Percentiles rank a stretch among this genome's conserved stretches.
Evolutionary conservation across 2,888 invertebrate species (phyloP).

Genomic region (Lasioglossum calceatum): DNA sequence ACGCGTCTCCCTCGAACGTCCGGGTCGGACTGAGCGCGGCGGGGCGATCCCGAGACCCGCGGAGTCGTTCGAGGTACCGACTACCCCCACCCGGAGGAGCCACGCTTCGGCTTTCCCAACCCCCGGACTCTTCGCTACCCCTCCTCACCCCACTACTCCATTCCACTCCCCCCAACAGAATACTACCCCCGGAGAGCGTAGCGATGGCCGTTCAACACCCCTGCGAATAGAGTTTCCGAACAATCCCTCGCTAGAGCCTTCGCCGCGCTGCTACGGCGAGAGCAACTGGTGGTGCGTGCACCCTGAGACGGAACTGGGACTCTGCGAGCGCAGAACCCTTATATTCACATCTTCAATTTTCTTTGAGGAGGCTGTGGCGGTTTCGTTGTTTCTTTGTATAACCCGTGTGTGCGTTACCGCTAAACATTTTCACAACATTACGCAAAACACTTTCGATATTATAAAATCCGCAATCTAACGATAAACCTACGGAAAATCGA

Average conservation of each 20-base stretch:
- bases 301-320: background rate
- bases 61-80: slow-evolving; percentile 78
- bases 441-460: no score
- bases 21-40: slow-evolving; percentile 82
- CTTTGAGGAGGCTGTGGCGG: background rate
- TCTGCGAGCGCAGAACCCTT: background rate
- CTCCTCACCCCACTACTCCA: slow-evolving; percentile 3
- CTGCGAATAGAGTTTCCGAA: slow-evolving; percentile 42
- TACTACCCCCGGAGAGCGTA: slow-evolving; percentile 31
- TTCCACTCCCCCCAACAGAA: background rate
- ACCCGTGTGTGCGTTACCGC: no score
- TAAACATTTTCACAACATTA: no score
- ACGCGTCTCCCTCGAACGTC: slow-evolving; percentile 81
- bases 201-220: slow-evolving; percentile 55
- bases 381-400: no score
- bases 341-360: background rate
- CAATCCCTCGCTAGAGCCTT: slow-evolving; percentile 32
- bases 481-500: background rate
- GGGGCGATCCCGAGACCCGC: slow-evolving; percentile 73
- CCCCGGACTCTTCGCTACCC: slow-evolving; percentile 40
- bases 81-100: slow-evolving; percentile 80
- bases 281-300: slow-evolving; percentile 7
- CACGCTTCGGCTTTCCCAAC: slow-evolving; percentile 77
- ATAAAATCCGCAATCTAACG: background rate
- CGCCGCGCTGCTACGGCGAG: background rate